Percentiles rank a stretch among this genome's conserved stretches.
phyloP scores from a whole-genome alignment of 2,888 invertebrate species.

The Melanostoma mellinum region DNA sequence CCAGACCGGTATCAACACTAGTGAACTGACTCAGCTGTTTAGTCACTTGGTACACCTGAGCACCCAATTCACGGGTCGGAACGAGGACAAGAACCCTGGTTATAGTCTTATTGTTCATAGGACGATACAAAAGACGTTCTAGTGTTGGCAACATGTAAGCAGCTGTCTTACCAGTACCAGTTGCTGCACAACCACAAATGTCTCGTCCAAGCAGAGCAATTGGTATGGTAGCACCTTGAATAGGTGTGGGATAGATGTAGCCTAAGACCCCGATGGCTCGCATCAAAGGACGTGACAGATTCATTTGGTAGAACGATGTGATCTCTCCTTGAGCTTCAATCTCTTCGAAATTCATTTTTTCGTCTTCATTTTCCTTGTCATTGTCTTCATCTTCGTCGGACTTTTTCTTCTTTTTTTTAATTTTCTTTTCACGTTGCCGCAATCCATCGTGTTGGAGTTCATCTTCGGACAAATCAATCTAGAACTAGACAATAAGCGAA shows the following conservation, averaged over 20 bases:
- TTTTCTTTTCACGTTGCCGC: constrained; percentile 86
- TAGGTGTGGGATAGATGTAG: constrained; percentile 97
- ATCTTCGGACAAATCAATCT: constrained; percentile 89
- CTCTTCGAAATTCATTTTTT: constrained; percentile 85
- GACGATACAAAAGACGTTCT: constrained; percentile 94
- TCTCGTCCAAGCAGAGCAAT: constrained; percentile 95
- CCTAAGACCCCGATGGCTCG: constrained; percentile 95
- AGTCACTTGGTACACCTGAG: constrained; percentile 98
- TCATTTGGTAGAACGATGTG: constrained; percentile 96
- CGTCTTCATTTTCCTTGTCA: constrained; percentile 83
- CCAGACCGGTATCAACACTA: constrained; percentile 89
- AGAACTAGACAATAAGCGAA: neutral
- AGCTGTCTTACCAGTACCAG: constrained; percentile 98
- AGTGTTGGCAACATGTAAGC: constrained; percentile 99
- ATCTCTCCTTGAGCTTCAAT: constrained; percentile 86
- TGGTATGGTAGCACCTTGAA: constrained; percentile 97
- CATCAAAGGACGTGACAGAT: constrained; percentile 95
- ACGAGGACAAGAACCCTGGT: constrained; percentile 96
- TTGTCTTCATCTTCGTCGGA: constrained; percentile 80
- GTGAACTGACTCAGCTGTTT: constrained; percentile 95
- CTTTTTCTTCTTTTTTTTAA: constrained; percentile 83
- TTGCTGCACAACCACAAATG: constrained; percentile 99
- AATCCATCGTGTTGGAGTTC: constrained; percentile 89
- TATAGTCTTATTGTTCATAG: constrained; percentile 86
- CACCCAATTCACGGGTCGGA: constrained; percentile 98